Percentiles rank a stretch among this genome's conserved stretches.
These are phyloP conservation scores for Atta cephalotes DNA, from an alignment of 1,140 invertebrate genomes.

Conservation along the genomic window DNA sequence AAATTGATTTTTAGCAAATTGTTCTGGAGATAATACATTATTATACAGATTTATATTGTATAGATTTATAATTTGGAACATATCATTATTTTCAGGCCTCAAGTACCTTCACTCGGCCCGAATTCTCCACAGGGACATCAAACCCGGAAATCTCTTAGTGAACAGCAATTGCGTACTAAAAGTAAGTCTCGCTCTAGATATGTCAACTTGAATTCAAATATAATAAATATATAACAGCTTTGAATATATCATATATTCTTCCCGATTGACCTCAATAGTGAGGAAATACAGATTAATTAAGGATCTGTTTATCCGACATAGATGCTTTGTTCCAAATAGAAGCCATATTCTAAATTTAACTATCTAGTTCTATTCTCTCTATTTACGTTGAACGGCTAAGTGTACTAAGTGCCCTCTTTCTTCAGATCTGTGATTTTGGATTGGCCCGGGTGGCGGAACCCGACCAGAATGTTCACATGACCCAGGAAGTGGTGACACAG, in stretches of 20 bases:
- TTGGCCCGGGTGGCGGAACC: constrained; percentile 97
- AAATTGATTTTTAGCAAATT: too few species aligned
- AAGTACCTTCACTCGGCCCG: constrained; percentile 99
- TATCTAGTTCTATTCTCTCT: background rate
- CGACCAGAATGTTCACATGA: constrained; percentile 97
- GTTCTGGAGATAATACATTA: too few species aligned
- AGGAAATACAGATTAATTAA: background rate
- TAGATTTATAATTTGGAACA: background rate
- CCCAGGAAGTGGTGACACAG: constrained; percentile 99
- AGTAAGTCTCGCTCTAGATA: constrained; percentile 86
- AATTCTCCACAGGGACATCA: constrained; percentile 99
- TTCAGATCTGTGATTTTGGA: constrained; percentile 98
- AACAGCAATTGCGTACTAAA: constrained; percentile 99
- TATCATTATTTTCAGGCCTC: constrained; percentile 90
- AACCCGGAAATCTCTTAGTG: constrained; percentile 99
- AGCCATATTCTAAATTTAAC: constrained; percentile 14
- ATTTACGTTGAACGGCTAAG: background rate
- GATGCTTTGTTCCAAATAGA: background rate
- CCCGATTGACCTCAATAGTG: background rate
- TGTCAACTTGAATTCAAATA: background rate
- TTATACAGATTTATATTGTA: background rate
- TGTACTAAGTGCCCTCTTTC: constrained; percentile 37
- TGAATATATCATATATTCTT: background rate
- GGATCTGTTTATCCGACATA: background rate
- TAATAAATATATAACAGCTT: background rate